Evolutionary conservation across 2,888 invertebrate species (phyloP), one percentile per base, ranked within the genome.

Genomic region (Adelphocoris suturalis): DNA sequence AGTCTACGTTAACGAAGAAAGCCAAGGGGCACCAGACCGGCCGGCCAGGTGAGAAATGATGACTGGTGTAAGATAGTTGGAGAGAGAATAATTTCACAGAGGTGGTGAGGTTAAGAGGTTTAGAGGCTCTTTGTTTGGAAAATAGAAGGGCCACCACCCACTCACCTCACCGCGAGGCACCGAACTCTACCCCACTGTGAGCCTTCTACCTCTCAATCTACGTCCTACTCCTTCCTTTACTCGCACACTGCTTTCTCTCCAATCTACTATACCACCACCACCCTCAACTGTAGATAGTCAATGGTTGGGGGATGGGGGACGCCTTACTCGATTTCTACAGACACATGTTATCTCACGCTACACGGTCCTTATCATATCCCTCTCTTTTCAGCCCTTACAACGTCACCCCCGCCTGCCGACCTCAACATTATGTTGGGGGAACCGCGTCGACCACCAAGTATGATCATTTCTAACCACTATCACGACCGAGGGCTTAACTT

Each of bases 341-440:
- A 82, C 82, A 82, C 82, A 82, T 82, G 82, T 82, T 82, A 82
- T 82, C 82, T 82, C 82, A 82, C 82, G 82, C 82, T 82, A 82
- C 82, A 82, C 47, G 82, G 52, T 52, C 52, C 82, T 82, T 82
- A 82, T 82, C 82, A 82, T 82, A 82, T 82, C 47, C 78, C 78
- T 37, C 47, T 47, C 46, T 47, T 78, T 47, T 47, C 47, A 16
- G n/a, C 78, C 78, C 47, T 12, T 19, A 78, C 68, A 68, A 68
- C 68, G 68, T 23, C 68, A 16, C 57, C 16, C 16, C 57, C 57
- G 0, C 57, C 76, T 7, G 46, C 28, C 78, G 78, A 78, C 78
- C 78, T 37, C 78, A 78, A 78, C 78, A 47, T 78, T 78, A 78
- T 78, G 27, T 78, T 46, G 46, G 37, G 76, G 78, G 78, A 78